These are phyloP conservation scores for Acronicta psi DNA, from an alignment of 2,888 invertebrate genomes.

Conservation along the genomic window DNA sequence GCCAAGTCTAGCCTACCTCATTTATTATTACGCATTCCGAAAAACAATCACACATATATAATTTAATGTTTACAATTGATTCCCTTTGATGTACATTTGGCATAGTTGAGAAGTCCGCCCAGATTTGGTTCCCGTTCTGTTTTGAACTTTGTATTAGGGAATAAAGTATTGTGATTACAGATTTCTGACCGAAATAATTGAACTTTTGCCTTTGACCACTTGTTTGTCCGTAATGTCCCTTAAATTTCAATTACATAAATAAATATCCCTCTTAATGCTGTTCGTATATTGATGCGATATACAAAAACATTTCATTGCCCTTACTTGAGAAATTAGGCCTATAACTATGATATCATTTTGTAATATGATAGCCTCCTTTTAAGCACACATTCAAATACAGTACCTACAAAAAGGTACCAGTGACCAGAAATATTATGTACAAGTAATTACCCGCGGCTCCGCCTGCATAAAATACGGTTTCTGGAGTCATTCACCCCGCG, in stretches of 20 bases:
- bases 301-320: no score
- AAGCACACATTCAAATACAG: conserved; percentile 4
- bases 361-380: not conserved
- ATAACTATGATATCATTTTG: no score
- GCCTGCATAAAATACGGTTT: no score
- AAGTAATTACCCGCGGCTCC: no score
- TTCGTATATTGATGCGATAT: no score
- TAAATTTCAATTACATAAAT: no score
- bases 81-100: conserved; percentile 29
- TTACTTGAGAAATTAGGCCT: no score
- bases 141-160: not conserved
- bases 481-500: no score
- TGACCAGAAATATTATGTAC: conserved; percentile 3
- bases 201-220: no score
- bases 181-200: not conserved
- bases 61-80: conserved; percentile 14
- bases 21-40: conserved; percentile 1
- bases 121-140: conserved; percentile 11
- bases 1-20: not conserved
- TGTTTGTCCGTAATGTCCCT: no score
- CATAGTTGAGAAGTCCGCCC: conserved; percentile 20
- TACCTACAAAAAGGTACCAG: not conserved
- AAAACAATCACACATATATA: conserved; percentile 7
- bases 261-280: no score
- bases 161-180: not conserved